Evolutionary conservation across 2,113 vertebrate genomes (phyloP).

Genomic region (Chaetorhynchus papuensis): DNA sequence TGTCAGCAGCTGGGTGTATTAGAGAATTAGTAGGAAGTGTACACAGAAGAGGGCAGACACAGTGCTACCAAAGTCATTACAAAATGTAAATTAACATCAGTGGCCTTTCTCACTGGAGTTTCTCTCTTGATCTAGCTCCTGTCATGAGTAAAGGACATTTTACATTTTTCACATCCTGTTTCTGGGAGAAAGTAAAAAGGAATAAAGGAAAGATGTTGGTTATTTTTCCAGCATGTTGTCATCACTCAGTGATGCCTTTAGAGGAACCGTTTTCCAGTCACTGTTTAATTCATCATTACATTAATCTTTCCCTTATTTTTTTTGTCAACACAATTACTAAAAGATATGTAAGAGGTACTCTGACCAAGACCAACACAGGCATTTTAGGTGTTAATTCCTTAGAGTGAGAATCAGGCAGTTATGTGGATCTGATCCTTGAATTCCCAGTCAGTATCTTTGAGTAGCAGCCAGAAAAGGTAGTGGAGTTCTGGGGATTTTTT

Average conservation of each 20-base stretch:
- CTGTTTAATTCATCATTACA: neutral
- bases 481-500: neutral
- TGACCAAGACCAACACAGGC: neutral
- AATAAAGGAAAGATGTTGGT: neutral
- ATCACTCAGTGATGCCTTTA: neutral
- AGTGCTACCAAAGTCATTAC: neutral
- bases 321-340: neutral
- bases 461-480: neutral
- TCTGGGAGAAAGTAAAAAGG: neutral
- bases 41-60: neutral
- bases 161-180: neutral
- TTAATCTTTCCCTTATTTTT: neutral
- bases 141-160: neutral
- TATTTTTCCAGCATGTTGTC: neutral
- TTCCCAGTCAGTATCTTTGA: neutral
- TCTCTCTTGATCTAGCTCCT: neutral
- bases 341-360: neutral
- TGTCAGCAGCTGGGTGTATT: conserved; percentile 2
- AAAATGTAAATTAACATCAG: conserved; percentile 2
- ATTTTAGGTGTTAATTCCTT: neutral
- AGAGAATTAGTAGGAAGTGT: neutral
- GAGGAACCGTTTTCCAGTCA: neutral
- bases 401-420: neutral
- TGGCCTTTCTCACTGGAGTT: neutral
- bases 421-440: neutral